These are phyloP conservation scores for Edolisoma coerulescens DNA, from an alignment of 2,113 vertebrate species.

Conservation along the genomic window DNA sequence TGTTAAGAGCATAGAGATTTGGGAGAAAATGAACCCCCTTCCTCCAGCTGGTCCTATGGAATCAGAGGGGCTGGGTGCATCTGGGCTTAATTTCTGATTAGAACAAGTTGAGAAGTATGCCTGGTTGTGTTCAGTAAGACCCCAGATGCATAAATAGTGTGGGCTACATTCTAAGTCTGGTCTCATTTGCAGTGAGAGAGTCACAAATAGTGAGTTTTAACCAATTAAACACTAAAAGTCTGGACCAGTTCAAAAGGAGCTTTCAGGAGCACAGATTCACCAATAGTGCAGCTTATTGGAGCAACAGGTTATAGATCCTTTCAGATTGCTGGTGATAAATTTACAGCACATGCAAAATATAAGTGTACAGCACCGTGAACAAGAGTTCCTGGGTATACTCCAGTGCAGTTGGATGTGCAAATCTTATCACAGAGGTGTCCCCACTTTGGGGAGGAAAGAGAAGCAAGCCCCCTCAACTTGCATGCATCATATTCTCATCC, in stretches of 20 bases:
- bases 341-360: neutral
- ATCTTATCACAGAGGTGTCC: neutral
- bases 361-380: neutral
- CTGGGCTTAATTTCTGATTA: neutral
- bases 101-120: neutral
- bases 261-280: neutral
- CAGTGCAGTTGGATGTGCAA: neutral
- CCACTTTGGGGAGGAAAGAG: neutral
- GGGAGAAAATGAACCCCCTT: neutral
- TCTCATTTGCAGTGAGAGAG: neutral
- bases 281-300: neutral
- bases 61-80: neutral
- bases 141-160: neutral
- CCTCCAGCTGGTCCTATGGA: neutral
- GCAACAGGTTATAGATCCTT: neutral
- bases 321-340: neutral
- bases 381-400: neutral
- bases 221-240: neutral
- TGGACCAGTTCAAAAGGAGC: neutral
- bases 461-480: accelerated
- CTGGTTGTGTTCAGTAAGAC: neutral
- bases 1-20: neutral
- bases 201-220: neutral
- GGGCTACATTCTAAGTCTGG: neutral
- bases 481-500: neutral